Evolutionary conservation across 2,888 invertebrate species (phyloP).

Genomic region (Dynastes maya): DNA sequence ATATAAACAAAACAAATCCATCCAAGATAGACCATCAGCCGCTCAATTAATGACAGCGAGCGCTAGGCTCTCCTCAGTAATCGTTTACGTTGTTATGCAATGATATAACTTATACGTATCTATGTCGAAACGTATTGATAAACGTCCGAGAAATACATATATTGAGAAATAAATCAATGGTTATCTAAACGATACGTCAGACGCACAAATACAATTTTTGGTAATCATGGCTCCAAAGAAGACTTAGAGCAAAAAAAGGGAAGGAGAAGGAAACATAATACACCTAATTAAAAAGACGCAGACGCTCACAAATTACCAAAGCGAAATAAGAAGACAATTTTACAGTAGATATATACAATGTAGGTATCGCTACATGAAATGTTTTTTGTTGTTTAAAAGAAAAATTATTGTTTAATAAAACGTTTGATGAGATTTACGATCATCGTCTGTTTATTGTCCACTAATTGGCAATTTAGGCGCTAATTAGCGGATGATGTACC

Average conservation of each 20-base stretch:
- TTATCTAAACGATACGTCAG: constrained; percentile 46
- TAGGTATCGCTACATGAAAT: background rate
- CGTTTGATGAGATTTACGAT: background rate
- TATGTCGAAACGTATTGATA: constrained; percentile 48
- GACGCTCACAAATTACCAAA: constrained; percentile 22
- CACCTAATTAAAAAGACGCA: constrained; percentile 26
- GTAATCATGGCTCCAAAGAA: constrained; percentile 12
- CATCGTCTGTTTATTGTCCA: background rate
- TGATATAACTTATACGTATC: constrained; percentile 4
- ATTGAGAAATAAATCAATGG: constrained; percentile 49
- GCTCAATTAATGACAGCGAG: constrained; percentile 6
- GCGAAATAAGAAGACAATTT: constrained; percentile 10
- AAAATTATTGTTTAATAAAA: constrained; percentile 4
- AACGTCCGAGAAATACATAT: constrained; percentile 26
- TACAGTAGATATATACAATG: background rate
- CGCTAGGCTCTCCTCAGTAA: constrained; percentile 11
- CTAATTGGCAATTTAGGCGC: background rate
- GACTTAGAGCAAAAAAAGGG: constrained; percentile 17
- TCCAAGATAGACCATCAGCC: background rate
- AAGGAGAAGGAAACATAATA: constrained; percentile 28
- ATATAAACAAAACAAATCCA: constrained; percentile 6
- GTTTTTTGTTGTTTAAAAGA: background rate
- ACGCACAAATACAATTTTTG: constrained; percentile 36
- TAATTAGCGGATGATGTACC: constrained; percentile 7
- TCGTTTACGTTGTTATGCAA: constrained; percentile 26